phyloP scores from a whole-genome alignment of 92 coral and sea anemone genomes.

The Isaurus tuberculatus region DNA sequence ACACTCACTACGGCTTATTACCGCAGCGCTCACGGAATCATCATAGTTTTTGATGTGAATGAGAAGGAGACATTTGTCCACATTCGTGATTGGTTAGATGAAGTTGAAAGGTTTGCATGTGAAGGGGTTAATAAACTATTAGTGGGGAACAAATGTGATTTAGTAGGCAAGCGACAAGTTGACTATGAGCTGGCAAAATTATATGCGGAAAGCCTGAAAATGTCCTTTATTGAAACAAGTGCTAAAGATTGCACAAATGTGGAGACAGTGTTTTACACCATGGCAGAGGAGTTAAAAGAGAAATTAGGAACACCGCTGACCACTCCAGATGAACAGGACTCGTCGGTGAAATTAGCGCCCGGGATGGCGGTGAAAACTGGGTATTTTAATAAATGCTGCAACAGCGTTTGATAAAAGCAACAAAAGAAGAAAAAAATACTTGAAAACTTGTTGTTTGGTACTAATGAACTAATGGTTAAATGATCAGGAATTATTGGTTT shows the following conservation, averaged over 20 bases:
- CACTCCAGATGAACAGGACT: constrained; percentile 60
- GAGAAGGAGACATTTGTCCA: constrained; percentile 88
- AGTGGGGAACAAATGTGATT: constrained; percentile 96
- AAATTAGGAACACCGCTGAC: constrained; percentile 87
- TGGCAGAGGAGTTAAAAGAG: constrained; percentile 90
- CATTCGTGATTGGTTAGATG: constrained; percentile 87
- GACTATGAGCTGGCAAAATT: constrained; percentile 80
- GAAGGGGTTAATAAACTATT: constrained; percentile 88
- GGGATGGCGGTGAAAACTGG: constrained; percentile 58
- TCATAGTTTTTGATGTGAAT: constrained; percentile 92
- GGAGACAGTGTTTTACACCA: constrained; percentile 85
- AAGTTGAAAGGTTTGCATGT: constrained; percentile 86
- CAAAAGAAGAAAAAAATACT: neutral
- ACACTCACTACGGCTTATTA: constrained; percentile 98
- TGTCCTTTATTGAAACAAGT: constrained; percentile 96
- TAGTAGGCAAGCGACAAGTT: constrained; percentile 82
- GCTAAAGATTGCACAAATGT: constrained; percentile 97
- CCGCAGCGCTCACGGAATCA: constrained; percentile 97
- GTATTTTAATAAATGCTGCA: constrained; percentile 63
- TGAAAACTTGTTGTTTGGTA: too few species aligned
- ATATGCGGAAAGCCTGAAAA: constrained; percentile 82
- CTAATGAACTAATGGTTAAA: too few species aligned
- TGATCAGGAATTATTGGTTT: too few species aligned
- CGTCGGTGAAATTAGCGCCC: constrained; percentile 54
- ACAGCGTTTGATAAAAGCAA: neutral